Evolutionary conservation across 2,113 vertebrate species (phyloP), one percentile per base, ranked within the genome.

Genomic region (Leucoraja erinaceus): DNA sequence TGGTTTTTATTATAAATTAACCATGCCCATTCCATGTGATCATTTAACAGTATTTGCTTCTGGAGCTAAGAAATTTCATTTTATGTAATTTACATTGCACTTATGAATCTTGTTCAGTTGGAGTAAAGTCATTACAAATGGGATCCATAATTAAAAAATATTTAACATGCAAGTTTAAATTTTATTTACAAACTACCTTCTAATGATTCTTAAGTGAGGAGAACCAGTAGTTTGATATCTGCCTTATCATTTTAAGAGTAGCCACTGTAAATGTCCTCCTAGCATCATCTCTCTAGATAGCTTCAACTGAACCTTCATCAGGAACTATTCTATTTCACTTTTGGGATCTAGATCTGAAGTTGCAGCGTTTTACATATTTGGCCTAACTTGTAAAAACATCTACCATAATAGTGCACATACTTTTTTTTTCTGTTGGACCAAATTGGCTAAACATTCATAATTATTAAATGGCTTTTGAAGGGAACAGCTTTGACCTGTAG

Each of bases 131-230:
- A 72, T 74, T 91, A 74, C 31, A 72, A 72, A 91, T 91, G 38
- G 90, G 90, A 91, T 54, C 90, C 90, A 91, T 91, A 72, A 91
- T 91, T 91, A 91, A 91, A 47, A 90, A 70, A 91, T 72, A 91
- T 91, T 91, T 54, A 91, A 91, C 90, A 74, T 47, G 66, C 2
- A 91, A 47, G 31, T 91, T 91, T 91, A 54, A 72, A 72, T 54
- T 70, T 72, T 20, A 68, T 91, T 91, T 20, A 68, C 14, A 22
- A 90, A 38, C 16, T 90, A 3, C 18, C 63, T n/a, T 63, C 28
- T 63, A 61, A 16, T 81, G 38, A 22, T 6, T 88, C 25, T n/a
- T n/a, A 59, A 54, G 22, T 86, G 83, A 63, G 4, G 14, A 88
- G 28, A 88, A 31, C 38, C n/a, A 31, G 9, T 14, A 66, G 12